Percentiles rank a stretch among this genome's conserved stretches.
Evolutionary conservation across 2,888 invertebrate genomes (phyloP).

Genomic region (Andricus curvator): DNA sequence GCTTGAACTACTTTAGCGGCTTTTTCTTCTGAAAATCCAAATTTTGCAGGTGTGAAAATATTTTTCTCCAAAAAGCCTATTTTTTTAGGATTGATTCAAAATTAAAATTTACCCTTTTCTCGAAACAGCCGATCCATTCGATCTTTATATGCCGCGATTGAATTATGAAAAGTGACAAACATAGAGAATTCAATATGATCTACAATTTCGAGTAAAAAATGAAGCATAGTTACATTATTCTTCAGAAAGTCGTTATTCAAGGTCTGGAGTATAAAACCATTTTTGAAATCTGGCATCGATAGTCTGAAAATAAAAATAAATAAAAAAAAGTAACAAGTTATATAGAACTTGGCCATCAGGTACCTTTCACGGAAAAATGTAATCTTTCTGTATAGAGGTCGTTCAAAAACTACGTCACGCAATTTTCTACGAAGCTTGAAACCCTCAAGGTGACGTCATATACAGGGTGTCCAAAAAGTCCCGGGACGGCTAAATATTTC

Average conservation of each 20-base stretch:
- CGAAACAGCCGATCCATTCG: constrained; percentile 48
- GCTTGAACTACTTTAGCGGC: constrained; percentile 31
- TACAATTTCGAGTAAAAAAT: constrained; percentile 60
- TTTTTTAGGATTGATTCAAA: not conserved
- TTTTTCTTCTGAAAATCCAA: constrained; percentile 44
- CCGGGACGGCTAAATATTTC: too few species aligned
- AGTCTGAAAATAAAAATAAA: constrained; percentile 57
- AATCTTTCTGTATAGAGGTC: too few species aligned
- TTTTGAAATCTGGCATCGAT: constrained; percentile 57
- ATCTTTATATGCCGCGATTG: constrained; percentile 55
- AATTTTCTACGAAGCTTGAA: too few species aligned
- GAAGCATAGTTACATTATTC: constrained; percentile 55
- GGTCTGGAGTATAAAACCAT: constrained; percentile 70
- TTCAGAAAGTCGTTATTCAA: constrained; percentile 65
- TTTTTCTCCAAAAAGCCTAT: too few species aligned
- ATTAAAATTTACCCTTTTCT: constrained; percentile 46
- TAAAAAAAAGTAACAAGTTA: too few species aligned
- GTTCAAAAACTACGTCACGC: too few species aligned
- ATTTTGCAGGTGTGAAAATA: not conserved
- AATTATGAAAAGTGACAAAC: constrained; percentile 69
- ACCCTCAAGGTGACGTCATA: too few species aligned
- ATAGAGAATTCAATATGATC: constrained; percentile 62
- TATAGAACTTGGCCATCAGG: too few species aligned
- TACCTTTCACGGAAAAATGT: too few species aligned
- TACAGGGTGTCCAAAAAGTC: too few species aligned